Percentiles rank a stretch among this genome's conserved stretches.
Evolutionary conservation across 2,113 vertebrate species (phyloP).

Genomic region (Paradoxurus hermaphroditus): DNA sequence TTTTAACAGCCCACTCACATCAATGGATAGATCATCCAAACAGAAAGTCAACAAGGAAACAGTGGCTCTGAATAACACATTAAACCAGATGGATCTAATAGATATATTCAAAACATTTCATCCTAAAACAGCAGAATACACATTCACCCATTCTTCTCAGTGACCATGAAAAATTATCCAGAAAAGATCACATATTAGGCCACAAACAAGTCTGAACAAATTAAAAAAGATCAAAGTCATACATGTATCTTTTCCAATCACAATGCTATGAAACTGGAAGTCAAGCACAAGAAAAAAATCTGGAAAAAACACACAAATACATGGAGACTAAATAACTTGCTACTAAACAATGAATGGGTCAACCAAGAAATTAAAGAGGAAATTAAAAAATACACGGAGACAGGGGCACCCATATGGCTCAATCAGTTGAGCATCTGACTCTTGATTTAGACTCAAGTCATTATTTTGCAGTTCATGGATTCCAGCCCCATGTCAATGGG

Average conservation of each 20-base stretch:
- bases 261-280: not conserved
- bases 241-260: not conserved
- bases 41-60: not conserved
- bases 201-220: not conserved
- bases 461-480: no score
- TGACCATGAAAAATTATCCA: not conserved
- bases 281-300: no score
- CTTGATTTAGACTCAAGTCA: no score
- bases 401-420: no score
- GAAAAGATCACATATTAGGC: not conserved
- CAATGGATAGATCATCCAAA: not conserved
- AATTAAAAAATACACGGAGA: no score
- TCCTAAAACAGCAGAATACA: not conserved
- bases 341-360: no score
- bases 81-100: not conserved
- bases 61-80: not conserved
- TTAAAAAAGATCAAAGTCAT: not conserved
- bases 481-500: no score
- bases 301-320: no score
- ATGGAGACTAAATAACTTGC: no score
- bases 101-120: not conserved
- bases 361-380: not conserved
- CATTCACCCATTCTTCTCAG: not conserved
- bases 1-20: not conserved
- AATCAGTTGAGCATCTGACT: no score